Conservation (phyloP, 2,113 vertebrate species). For the Haemorhous mexicanus region DNA sequence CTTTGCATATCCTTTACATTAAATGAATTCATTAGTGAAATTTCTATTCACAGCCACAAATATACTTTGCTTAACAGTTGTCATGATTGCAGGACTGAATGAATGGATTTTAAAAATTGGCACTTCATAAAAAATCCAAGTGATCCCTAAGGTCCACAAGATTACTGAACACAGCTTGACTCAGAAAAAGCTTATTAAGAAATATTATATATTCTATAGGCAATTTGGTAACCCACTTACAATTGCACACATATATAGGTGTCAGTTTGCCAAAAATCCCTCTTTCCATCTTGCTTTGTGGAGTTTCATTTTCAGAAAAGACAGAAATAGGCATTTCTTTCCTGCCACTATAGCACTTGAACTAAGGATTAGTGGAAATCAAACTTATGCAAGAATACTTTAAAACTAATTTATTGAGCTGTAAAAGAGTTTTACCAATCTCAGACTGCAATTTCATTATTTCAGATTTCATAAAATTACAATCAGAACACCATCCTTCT, state of each 20-base stretch:
- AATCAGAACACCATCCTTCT: neutral
- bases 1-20: neutral
- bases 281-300: slow-evolving; percentile 1
- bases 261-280: slow-evolving; percentile 9
- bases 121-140: slow-evolving; percentile 10
- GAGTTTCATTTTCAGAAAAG: slow-evolving; percentile 3
- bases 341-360: slow-evolving; percentile 11
- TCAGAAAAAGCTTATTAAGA: neutral
- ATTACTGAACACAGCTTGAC: neutral
- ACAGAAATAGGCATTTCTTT: neutral
- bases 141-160: neutral
- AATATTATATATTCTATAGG: neutral
- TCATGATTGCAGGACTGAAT: neutral
- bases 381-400: slow-evolving; percentile 39
- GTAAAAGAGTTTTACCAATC: slow-evolving; percentile 5
- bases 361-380: slow-evolving; percentile 16
- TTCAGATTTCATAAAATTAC: neutral
- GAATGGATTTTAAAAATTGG: neutral
- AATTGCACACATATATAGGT: neutral
- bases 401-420: slow-evolving; percentile 43
- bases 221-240: slow-evolving; percentile 25
- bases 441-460: neutral
- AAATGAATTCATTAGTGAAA: neutral
- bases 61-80: neutral
- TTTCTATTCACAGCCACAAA: slow-evolving; percentile 16